Percentiles rank a stretch among this genome's conserved stretches.
These are phyloP conservation scores for Lasioglossum oenotherae DNA, from an alignment of 2,888 invertebrate species.

Conservation along the genomic window DNA sequence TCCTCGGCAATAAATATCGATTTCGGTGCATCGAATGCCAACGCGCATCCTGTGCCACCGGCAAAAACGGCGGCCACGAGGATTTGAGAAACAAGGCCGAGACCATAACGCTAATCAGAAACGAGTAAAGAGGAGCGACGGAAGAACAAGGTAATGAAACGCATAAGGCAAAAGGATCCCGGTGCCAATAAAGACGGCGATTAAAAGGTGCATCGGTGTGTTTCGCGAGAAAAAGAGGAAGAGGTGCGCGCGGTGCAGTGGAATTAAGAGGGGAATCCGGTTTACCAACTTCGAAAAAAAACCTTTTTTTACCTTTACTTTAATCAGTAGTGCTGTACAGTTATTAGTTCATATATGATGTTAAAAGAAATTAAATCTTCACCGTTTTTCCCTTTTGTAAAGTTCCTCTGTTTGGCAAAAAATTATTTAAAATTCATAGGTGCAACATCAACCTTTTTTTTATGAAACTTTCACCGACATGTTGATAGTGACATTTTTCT, in stretches of 20 bases:
- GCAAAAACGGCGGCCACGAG: neutral
- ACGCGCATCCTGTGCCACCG: neutral
- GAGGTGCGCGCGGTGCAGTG: slow-evolving; percentile 27
- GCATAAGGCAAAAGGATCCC: slow-evolving; percentile 16
- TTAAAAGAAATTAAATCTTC: neutral
- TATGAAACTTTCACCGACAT: no score
- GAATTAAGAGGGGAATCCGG: slow-evolving; percentile 25
- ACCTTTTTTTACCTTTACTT: neutral
- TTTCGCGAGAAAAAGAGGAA: slow-evolving; percentile 10
- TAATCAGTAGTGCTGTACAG: neutral
- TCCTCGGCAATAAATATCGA: neutral
- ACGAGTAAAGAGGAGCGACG: neutral
- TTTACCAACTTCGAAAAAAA: slow-evolving; percentile 2
- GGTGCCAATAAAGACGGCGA: slow-evolving; percentile 45
- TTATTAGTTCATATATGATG: neutral
- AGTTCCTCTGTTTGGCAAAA: neutral
- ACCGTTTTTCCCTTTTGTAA: neutral
- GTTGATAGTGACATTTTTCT: no score
- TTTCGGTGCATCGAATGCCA: neutral
- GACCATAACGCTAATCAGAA: slow-evolving; percentile 13
- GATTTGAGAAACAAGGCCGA: slow-evolving; percentile 6
- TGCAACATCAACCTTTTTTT: no score
- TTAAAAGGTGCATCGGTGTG: slow-evolving; percentile 54
- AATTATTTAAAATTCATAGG: neutral
- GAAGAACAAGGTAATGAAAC: slow-evolving; percentile 21